Evolutionary conservation across 2,888 invertebrate genomes (phyloP).

Genomic region (Theristus sp.): DNA sequence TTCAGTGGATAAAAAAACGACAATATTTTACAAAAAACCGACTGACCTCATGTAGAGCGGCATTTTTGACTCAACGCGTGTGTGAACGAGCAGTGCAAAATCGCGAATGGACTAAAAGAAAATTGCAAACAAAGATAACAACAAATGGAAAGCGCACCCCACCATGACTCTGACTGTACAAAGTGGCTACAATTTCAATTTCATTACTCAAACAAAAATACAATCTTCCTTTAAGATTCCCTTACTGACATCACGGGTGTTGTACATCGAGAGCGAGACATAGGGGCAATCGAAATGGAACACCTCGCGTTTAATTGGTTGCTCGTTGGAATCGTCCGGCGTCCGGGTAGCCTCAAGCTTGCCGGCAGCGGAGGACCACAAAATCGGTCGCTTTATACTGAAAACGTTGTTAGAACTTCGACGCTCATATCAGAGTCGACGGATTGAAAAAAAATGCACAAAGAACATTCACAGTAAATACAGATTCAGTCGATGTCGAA

Average conservation of each 20-base stretch:
- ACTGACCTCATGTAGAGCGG: slow-evolving; percentile 37
- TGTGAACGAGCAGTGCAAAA: slow-evolving; percentile 85
- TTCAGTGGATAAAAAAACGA: too few species aligned
- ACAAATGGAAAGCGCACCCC: neutral
- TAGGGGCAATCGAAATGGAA: slow-evolving; percentile 38
- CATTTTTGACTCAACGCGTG: slow-evolving; percentile 59
- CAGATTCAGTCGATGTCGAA: too few species aligned
- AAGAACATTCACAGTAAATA: too few species aligned
- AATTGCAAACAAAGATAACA: slow-evolving; percentile 18
- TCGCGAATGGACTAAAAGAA: slow-evolving; percentile 47
- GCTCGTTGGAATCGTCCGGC: slow-evolving; percentile 33
- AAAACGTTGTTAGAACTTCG: too few species aligned
- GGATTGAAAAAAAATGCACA: too few species aligned
- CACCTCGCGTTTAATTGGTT: slow-evolving; percentile 12
- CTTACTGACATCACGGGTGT: slow-evolving; percentile 58
- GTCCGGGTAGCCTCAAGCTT: slow-evolving; percentile 65
- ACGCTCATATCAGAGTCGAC: too few species aligned
- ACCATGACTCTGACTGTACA: neutral
- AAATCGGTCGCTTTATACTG: slow-evolving; percentile 86
- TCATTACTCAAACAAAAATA: too few species aligned
- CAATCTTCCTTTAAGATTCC: neutral
- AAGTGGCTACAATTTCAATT: neutral
- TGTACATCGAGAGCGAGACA: slow-evolving; percentile 78
- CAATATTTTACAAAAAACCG: too few species aligned
- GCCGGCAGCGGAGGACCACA: slow-evolving; percentile 71